Evolutionary conservation across 2,888 invertebrate species (phyloP).

Genomic region (Chaetogeoica ovagalla): DNA sequence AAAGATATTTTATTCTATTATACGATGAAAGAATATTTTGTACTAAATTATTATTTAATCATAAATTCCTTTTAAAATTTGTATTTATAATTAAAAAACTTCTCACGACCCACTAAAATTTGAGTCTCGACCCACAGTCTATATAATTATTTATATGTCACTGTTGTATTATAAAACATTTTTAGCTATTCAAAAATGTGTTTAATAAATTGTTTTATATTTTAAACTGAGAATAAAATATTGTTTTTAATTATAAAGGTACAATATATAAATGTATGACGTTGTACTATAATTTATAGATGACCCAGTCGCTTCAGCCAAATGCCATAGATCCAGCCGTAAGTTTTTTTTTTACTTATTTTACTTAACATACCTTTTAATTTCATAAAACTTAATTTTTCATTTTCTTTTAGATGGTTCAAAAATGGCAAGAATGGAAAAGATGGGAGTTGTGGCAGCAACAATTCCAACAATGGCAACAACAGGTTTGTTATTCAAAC

Average conservation of each 20-base stretch:
- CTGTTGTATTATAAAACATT: no score
- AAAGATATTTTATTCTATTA: no score
- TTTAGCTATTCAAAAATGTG: no score
- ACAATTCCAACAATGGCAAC: conserved; percentile 62
- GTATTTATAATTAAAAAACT: no score
- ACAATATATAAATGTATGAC: background rate
- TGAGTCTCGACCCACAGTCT: no score
- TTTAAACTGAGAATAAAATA: background rate
- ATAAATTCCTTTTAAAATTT: no score
- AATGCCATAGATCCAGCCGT: conserved; percentile 49
- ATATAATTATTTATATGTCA: no score
- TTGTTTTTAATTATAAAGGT: conserved; percentile 3
- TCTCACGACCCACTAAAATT: no score
- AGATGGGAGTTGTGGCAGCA: conserved; percentile 72
- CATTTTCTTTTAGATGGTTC: conserved; percentile 31
- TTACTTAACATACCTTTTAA: background rate
- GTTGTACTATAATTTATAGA: conserved; percentile 14
- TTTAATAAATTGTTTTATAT: no score
- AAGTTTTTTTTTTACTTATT: conserved; percentile 26
- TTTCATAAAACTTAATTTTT: background rate
- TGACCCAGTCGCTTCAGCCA: conserved; percentile 32
- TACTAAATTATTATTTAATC: no score
- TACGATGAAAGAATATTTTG: no score
- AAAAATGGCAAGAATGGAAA: conserved; percentile 74
- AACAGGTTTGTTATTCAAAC: conserved; percentile 65